Base-by-base conservation (phyloP, 2,888 invertebrate genomes). In the Thera obeliscata region DNA sequence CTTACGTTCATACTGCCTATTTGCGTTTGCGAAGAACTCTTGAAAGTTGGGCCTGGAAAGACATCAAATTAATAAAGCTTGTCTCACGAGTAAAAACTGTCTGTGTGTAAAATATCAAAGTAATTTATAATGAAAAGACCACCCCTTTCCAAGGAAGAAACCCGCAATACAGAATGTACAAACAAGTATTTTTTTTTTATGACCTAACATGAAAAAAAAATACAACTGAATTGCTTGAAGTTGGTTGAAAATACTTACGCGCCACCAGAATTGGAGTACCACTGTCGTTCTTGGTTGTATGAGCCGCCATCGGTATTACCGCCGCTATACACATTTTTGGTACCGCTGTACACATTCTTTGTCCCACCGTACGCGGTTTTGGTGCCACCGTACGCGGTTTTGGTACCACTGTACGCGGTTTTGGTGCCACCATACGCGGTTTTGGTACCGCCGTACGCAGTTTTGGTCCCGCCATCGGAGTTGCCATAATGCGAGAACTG, bases 21-120 rank as follows among this genome's bases (percentile, higher is more conserved):
- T 85, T 2, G 89, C 90, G 61, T 80, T 87, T 55, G 81, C 80
- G 8, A 82, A 73, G 71, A 91, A 87, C 2, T 85, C 82, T n/a
- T 79, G 58, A 54, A 83, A 90, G 36, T 77, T 81, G 4, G 90
- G 88, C 48, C 91, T 91, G 83, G 8, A 64, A 49, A 56, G 8
- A 12, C 33, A 52, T 56, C 57, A 46, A 65, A 33, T 46, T 50
- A 35, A 8, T 9, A 54, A 49, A 60, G 22, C 22, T 22, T 22
- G 22, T 22, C 22, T 22, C 22, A 22, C 22, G 22, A 22, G 22
- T 22, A 22, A 22, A 22, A 22, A 22, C 22, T 22, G 22, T 22
- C 22, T 22, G 22, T 22, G 22, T 22, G 22, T 22, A 22, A 22
- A 22, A 22, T 22, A 22, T 22, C 22, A 22, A 22, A 22, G 22